Percentiles rank a stretch among this genome's conserved stretches.
Evolutionary conservation across 2,888 invertebrate genomes (phyloP).

Genomic region (Phragmatobia fuliginosa): DNA sequence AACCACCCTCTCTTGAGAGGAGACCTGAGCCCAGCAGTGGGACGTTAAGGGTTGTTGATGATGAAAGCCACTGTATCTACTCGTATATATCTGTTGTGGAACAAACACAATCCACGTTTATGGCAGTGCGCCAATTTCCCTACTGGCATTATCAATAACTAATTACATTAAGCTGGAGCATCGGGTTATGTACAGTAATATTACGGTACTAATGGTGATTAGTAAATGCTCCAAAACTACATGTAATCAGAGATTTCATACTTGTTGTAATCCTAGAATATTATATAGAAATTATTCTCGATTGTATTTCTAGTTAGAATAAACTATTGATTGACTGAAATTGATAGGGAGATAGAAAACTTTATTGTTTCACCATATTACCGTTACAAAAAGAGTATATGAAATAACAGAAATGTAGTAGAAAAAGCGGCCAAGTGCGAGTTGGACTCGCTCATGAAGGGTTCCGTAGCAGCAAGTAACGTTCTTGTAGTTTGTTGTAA

Average conservation of each 20-base stretch:
- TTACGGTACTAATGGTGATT: slow-evolving; percentile 14
- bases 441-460: too few relatives aligned
- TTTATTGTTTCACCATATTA: too few relatives aligned
- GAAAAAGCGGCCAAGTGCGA: too few relatives aligned
- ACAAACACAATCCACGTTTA: slow-evolving; percentile 41
- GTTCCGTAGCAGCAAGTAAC: too few relatives aligned
- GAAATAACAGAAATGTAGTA: too few relatives aligned
- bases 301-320: background rate
- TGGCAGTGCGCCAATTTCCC: slow-evolving; percentile 49
- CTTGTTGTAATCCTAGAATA: background rate
- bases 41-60: too few relatives aligned
- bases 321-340: background rate
- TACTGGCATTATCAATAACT: slow-evolving; percentile 47
- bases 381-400: too few relatives aligned
- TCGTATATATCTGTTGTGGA: slow-evolving; percentile 22
- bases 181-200: slow-evolving; percentile 20
- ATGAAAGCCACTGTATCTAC: slow-evolving; percentile 24
- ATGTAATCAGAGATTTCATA: background rate
- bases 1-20: too few relatives aligned
- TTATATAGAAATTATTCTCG: background rate
- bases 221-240: background rate
- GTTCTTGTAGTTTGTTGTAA: too few relatives aligned
- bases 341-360: too few relatives aligned
- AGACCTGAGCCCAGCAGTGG: too few relatives aligned
- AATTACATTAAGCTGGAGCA: slow-evolving; percentile 40